These are phyloP conservation scores for Pediacus dermestoides DNA, from an alignment of 2,888 invertebrate species.

Conservation along the genomic window DNA sequence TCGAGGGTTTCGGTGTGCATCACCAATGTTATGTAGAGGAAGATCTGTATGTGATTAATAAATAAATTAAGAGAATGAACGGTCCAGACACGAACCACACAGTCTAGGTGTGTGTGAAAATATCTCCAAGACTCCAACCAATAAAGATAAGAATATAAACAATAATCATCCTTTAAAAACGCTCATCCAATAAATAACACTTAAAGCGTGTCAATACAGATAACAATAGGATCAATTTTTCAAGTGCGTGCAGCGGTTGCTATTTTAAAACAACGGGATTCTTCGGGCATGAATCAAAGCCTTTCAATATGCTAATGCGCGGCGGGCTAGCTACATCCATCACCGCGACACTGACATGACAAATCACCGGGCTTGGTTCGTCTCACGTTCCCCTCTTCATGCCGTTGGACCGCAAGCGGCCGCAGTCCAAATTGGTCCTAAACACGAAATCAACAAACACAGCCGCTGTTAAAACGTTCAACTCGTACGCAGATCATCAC, in stretches of 20 bases:
- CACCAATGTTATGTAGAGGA: no score
- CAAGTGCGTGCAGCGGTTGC: conserved; percentile 35
- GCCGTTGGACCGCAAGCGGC: conserved; percentile 18
- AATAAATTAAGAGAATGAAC: no score
- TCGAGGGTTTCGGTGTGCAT: no score
- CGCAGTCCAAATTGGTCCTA: conserved; percentile 28
- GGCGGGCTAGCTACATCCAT: conserved; percentile 44
- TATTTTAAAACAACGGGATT: conserved; percentile 46
- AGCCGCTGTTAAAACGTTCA: conserved; percentile 17
- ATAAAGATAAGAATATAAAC: no score
- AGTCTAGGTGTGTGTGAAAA: no score
- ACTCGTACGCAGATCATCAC: conserved; percentile 19
- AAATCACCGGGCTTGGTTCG: conserved; percentile 40
- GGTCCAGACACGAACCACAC: no score
- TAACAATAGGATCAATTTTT: conserved; percentile 37
- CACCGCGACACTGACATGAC: conserved; percentile 50
- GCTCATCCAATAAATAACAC: conserved; percentile 4
- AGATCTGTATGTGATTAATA: no score
- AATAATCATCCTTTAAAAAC: no score
- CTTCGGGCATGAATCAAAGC: conserved; percentile 45
- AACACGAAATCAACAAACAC: conserved; percentile 31
- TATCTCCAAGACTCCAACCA: no score
- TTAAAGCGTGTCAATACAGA: conserved; percentile 27
- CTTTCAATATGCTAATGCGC: conserved; percentile 50
- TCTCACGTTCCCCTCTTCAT: neutral